Conservation (phyloP, 2,888 invertebrate species). For the Lagria hirta region DNA sequence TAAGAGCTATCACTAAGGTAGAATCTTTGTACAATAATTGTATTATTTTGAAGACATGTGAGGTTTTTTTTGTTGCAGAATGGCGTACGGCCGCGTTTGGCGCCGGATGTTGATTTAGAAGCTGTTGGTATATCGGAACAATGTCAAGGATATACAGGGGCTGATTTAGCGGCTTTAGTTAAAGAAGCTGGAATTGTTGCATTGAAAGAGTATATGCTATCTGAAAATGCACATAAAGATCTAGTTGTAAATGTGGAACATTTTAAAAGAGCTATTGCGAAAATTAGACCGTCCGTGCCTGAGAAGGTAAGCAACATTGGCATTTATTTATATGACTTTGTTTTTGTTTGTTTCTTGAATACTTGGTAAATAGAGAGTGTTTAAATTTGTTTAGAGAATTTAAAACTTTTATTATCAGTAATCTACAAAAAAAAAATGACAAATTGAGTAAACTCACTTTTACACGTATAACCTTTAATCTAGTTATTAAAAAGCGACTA, state of each 20-base stretch:
- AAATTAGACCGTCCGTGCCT: slow-evolving; percentile 86
- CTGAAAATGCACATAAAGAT: slow-evolving; percentile 52
- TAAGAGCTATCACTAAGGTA: slow-evolving; percentile 86
- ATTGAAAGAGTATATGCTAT: slow-evolving; percentile 72
- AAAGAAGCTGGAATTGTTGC: slow-evolving; percentile 83
- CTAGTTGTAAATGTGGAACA: slow-evolving; percentile 69
- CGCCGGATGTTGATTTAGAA: slow-evolving; percentile 73
- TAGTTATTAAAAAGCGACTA: too few species aligned
- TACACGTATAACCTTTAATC: too few species aligned
- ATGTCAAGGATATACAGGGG: slow-evolving; percentile 85
- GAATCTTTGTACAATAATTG: slow-evolving; percentile 1
- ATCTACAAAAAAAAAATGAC: too few species aligned
- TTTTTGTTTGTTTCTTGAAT: slow-evolving; percentile 25
- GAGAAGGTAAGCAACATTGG: slow-evolving; percentile 58
- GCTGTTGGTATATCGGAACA: slow-evolving; percentile 66
- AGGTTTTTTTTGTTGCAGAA: slow-evolving; percentile 57
- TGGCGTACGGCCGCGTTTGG: slow-evolving; percentile 76
- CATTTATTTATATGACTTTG: slow-evolving; percentile 2
- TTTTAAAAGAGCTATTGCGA: slow-evolving; percentile 73
- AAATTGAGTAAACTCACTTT: too few species aligned
- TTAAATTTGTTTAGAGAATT: too few species aligned
- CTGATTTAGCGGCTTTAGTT: slow-evolving; percentile 88
- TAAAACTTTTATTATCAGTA: too few species aligned
- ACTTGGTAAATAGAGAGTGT: too few species aligned
- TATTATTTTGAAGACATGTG: not conserved